Evolutionary conservation across 1,140 invertebrate genomes (phyloP).

Genomic region (Drosophila rufa): DNA sequence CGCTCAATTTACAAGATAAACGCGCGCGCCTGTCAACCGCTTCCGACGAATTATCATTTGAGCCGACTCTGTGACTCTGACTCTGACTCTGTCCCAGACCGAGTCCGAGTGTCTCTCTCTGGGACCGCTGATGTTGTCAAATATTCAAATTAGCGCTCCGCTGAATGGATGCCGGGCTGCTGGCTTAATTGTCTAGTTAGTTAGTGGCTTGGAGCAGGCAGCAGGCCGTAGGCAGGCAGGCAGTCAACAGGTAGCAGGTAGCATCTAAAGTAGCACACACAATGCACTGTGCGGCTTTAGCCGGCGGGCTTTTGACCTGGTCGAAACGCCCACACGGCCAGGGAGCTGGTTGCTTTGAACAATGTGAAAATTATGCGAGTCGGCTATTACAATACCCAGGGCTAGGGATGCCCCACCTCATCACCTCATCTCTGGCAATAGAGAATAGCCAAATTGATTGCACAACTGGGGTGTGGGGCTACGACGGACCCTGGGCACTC

Average conservation of each 20-base stretch:
- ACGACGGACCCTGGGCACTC: slow-evolving; percentile 2
- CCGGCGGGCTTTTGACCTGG: slow-evolving; percentile 66
- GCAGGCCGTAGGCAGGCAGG: slow-evolving; percentile 9
- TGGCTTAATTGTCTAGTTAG: slow-evolving; percentile 71
- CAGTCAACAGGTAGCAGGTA: slow-evolving; percentile 34
- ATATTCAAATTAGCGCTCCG: slow-evolving; percentile 75
- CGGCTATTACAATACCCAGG: slow-evolving; percentile 32
- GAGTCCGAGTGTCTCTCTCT: slow-evolving; percentile 1
- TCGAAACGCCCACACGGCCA: slow-evolving; percentile 58
- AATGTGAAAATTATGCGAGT: slow-evolving; percentile 75
- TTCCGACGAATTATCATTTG: slow-evolving; percentile 79
- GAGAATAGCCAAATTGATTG: slow-evolving; percentile 35
- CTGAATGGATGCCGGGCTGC: slow-evolving; percentile 61
- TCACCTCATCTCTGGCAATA: slow-evolving; percentile 1
- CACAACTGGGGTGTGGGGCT: slow-evolving; percentile 35
- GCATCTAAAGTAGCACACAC: slow-evolving; percentile 32
- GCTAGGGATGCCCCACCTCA: background rate
- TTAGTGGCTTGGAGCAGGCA: slow-evolving; percentile 37
- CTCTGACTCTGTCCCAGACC: slow-evolving; percentile 10
- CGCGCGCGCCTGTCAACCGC: slow-evolving; percentile 73
- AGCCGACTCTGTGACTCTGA: slow-evolving; percentile 32
- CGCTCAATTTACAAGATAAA: slow-evolving; percentile 78
- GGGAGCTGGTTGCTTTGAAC: slow-evolving; percentile 39
- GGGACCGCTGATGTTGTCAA: slow-evolving; percentile 59
- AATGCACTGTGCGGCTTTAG: slow-evolving; percentile 37